Evolutionary conservation across 1,140 invertebrate genomes (phyloP), one percentile per base, ranked within the genome.

Genomic region (Microplitis mediator): DNA sequence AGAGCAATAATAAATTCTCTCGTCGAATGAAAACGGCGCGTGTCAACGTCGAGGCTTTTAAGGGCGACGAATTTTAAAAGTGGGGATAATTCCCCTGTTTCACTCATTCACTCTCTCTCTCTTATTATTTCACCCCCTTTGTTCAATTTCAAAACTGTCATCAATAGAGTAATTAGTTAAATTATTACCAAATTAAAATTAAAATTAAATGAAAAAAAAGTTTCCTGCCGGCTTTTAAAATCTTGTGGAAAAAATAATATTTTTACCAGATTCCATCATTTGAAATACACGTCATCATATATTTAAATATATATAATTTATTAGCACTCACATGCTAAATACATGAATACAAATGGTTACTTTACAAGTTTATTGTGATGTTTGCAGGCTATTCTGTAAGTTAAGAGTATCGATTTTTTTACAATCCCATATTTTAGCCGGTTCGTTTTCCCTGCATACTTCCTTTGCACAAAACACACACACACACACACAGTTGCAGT

Each of bases 321-420:
- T n/a, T 14, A 9, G 45, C 45, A n/a, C 52, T 54, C 16, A 54
- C 52, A n/a, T 23, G 16, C n/a, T 54, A 13, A 14, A 54, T 14
- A 14, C 13, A 5, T 54, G 16, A 35, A 74, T 75, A 75, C 73
- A 72, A 78, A 77, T 74, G 71, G 70, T 71, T 76, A 72, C 61
- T 74, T 74, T 65, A 66, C 72, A 70, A 50, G 35, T 66, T 65
- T 69, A 54, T 62, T 63, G 69, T 54, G 50, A 74, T 39, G 72
- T 62, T 65, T 69, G 54, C 5, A 58, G 50, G 61, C 62, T 36
- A 56, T 69, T 65, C 67, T 36, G 63, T 45, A 45, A 45, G 72
- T 69, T 23, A 45, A 54, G 71, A 35, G 71, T 78, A 79, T 79
- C 74, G 78, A 78, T 79, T 69, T 52, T 51, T 54, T 68, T 51